phyloP scores from a whole-genome alignment of 2,888 invertebrate genomes.

The Leucophenga montana region DNA sequence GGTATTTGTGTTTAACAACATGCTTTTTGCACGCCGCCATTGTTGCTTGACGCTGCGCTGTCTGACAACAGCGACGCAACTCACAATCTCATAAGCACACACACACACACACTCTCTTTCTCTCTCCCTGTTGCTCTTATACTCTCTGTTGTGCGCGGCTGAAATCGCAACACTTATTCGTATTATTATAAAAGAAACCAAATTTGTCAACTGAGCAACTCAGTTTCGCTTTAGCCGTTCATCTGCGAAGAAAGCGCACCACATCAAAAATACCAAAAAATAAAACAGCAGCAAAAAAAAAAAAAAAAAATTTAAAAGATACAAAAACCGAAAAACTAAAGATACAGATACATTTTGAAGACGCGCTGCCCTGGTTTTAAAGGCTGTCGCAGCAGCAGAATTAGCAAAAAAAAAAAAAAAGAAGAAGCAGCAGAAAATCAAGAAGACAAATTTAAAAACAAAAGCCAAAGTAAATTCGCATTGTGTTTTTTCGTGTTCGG shows the following conservation, averaged over 20 bases:
- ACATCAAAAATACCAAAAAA: not conserved
- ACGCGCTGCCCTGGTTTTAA: not conserved
- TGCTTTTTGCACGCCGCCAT: conserved; percentile 41
- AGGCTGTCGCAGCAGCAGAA: conserved; percentile 22
- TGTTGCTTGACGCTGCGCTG: conserved; percentile 28
- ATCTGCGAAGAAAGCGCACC: conserved; percentile 55
- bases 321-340: too few relatives aligned
- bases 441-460: not conserved
- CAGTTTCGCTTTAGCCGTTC: conserved; percentile 64
- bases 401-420: conserved; percentile 11
- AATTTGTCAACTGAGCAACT: conserved; percentile 61
- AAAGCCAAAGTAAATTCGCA: not conserved
- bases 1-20: conserved; percentile 49
- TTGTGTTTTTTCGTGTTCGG: not conserved
- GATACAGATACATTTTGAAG: conserved; percentile 44
- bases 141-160: too few relatives aligned
- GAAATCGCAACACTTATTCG: conserved; percentile 39
- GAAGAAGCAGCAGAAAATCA: not conserved
- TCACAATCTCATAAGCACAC: not conserved
- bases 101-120: not conserved
- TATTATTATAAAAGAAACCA: conserved; percentile 65
- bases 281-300: not conserved
- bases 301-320: too few relatives aligned
- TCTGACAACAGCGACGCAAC: not conserved
- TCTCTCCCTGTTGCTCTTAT: too few relatives aligned